phyloP scores from a whole-genome alignment of 92 coral and sea anemone species.

The Epizoanthus ramosus region DNA sequence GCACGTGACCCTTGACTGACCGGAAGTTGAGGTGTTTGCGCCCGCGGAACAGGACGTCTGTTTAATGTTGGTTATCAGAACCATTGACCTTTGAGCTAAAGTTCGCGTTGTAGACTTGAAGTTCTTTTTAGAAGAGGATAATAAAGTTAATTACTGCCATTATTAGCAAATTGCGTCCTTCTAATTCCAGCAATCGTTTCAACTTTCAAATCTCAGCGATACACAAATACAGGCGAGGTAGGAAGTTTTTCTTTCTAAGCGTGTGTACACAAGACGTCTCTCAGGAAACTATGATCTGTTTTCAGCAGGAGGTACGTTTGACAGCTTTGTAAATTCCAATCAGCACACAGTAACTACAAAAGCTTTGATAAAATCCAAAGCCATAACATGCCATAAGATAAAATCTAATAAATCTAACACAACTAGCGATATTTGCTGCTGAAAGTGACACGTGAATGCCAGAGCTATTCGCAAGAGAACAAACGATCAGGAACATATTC shows the following conservation, averaged over 20 bases:
- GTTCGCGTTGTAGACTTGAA: neutral
- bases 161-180: neutral
- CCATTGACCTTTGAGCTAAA: neutral
- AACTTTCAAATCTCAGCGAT: neutral
- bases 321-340: constrained; percentile 45
- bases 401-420: neutral
- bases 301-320: constrained; percentile 31
- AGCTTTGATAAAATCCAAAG: neutral
- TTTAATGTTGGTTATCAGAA: neutral
- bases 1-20: constrained; percentile 14
- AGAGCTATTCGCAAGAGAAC: neutral
- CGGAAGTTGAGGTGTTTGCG: neutral
- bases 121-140: constrained; percentile 12
- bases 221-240: constrained; percentile 1
- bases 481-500: neutral
- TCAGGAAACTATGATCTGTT: constrained; percentile 5
- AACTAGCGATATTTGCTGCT: neutral
- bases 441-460: neutral
- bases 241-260: neutral
- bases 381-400: neutral
- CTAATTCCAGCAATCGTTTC: constrained; percentile 2
- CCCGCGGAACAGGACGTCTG: neutral
- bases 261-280: constrained; percentile 8
- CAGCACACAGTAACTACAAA: neutral
- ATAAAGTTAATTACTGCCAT: constrained; percentile 3